Evolutionary conservation across 1,140 invertebrate species (phyloP).

Genomic region (Sycophaga agraensis): DNA sequence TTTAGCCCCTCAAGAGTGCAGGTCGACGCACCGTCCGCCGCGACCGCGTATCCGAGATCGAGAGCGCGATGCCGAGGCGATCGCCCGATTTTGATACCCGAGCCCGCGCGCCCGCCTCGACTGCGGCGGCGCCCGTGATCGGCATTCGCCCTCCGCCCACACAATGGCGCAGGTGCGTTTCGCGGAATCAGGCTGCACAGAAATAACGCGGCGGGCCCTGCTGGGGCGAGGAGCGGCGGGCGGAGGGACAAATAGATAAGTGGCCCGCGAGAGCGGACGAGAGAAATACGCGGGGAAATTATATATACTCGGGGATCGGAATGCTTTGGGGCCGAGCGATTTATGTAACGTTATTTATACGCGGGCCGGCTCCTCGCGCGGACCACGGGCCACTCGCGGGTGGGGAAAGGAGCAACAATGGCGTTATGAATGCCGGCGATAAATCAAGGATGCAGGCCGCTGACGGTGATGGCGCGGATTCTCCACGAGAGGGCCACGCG

Average conservation of each 20-base stretch:
- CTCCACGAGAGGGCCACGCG: too few species aligned
- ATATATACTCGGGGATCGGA: background rate
- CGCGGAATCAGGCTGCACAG: too few species aligned
- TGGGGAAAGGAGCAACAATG: background rate
- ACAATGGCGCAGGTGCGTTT: background rate
- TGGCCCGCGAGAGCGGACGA: background rate
- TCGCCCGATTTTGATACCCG: constrained; percentile 1
- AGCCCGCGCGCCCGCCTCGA: background rate
- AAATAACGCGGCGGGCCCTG: too few species aligned
- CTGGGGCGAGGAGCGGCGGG: background rate
- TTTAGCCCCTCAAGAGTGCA: too few species aligned
- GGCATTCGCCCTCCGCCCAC: too few species aligned
- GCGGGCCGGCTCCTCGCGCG: background rate
- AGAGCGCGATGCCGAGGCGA: background rate
- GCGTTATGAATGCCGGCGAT: background rate
- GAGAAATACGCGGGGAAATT: constrained; percentile 1
- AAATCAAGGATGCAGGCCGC: constrained; percentile 7
- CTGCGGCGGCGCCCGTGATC: too few species aligned
- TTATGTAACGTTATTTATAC: constrained; percentile 16
- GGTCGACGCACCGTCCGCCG: too few species aligned
- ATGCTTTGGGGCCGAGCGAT: background rate
- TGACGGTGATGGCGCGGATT: too few species aligned
- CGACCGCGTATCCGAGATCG: background rate
- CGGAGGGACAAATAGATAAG: constrained; percentile 6
- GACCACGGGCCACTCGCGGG: background rate